These are phyloP conservation scores for Enteromius treurensis DNA, from an alignment of 2,797 vertebrate species.

Conservation along the genomic window DNA sequence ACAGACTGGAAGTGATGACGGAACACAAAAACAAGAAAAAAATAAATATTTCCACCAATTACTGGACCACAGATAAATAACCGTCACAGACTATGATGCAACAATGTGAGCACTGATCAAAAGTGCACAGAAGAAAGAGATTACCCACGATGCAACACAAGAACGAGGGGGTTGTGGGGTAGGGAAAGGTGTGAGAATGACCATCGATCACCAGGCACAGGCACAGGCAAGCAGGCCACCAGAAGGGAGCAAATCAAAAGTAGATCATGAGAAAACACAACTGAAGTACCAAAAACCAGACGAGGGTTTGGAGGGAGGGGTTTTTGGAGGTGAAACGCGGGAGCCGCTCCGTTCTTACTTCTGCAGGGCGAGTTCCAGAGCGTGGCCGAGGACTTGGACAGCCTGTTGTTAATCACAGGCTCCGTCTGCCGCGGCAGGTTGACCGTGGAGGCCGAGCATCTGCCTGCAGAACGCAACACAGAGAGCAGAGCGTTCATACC, in stretches of 20 bases:
- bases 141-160: slow-evolving; percentile 75
- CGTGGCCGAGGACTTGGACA: slow-evolving; percentile 98
- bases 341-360: slow-evolving; percentile 88
- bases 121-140: slow-evolving; percentile 58
- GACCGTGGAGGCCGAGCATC: slow-evolving; percentile 98
- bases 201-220: slow-evolving; percentile 77
- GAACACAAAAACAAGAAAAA: slow-evolving; percentile 17
- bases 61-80: slow-evolving; percentile 35
- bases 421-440: slow-evolving; percentile 98
- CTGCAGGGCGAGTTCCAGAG: slow-evolving; percentile 99
- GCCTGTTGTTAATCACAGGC: slow-evolving; percentile 98
- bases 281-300: slow-evolving; percentile 63
- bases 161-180: slow-evolving; percentile 58
- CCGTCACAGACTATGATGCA: slow-evolving; percentile 64
- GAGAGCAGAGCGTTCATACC: slow-evolving; percentile 61
- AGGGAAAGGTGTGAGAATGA: slow-evolving; percentile 66
- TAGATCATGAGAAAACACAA: slow-evolving; percentile 59
- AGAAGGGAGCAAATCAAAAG: slow-evolving; percentile 65
- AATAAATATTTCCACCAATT: slow-evolving; percentile 41
- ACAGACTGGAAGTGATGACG: neutral
- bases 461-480: slow-evolving; percentile 88
- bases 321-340: slow-evolving; percentile 63
- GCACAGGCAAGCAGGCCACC: slow-evolving; percentile 79
- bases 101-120: slow-evolving; percentile 66
- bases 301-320: slow-evolving; percentile 51